Conservation (phyloP, 2,888 invertebrate genomes). For the Calameuta filiformis region DNA sequence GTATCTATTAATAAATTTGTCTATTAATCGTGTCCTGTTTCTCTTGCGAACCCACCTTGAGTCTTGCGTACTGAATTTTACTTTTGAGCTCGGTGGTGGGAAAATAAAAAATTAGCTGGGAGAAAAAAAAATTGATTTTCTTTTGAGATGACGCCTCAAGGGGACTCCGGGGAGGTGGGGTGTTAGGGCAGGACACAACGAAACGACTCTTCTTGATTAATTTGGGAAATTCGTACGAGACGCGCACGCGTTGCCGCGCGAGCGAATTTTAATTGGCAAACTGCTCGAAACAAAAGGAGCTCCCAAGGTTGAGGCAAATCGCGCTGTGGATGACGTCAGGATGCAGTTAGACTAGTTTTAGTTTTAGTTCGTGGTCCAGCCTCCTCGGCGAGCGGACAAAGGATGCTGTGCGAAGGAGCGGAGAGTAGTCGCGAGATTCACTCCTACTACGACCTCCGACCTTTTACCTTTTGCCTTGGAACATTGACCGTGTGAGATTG, state of each 20-base stretch:
- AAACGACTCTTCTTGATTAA: not conserved
- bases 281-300: slow-evolving; percentile 42
- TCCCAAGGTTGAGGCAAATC: slow-evolving; percentile 60
- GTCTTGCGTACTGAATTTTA: not conserved
- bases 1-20: not conserved
- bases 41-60: not conserved
- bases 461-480: not conserved
- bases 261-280: slow-evolving; percentile 48
- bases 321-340: slow-evolving; percentile 60
- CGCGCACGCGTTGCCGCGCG: not conserved
- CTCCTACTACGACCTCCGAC: not conserved
- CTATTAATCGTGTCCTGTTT: not conserved
- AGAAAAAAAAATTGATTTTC: not conserved
- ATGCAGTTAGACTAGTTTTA: slow-evolving; percentile 64
- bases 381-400: slow-evolving; percentile 47
- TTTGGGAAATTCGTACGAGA: not conserved
- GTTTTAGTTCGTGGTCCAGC: slow-evolving; percentile 55
- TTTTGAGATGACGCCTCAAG: not conserved
- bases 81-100: not conserved
- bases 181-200: not conserved
- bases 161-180: too few species aligned
- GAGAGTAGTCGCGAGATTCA: not conserved
- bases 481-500: not conserved
- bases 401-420: slow-evolving; percentile 44
- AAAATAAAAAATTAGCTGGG: not conserved